Evolutionary conservation across 1,140 invertebrate genomes (phyloP), one percentile per base, ranked within the genome.

Genomic region (Drosophila willistoni): DNA sequence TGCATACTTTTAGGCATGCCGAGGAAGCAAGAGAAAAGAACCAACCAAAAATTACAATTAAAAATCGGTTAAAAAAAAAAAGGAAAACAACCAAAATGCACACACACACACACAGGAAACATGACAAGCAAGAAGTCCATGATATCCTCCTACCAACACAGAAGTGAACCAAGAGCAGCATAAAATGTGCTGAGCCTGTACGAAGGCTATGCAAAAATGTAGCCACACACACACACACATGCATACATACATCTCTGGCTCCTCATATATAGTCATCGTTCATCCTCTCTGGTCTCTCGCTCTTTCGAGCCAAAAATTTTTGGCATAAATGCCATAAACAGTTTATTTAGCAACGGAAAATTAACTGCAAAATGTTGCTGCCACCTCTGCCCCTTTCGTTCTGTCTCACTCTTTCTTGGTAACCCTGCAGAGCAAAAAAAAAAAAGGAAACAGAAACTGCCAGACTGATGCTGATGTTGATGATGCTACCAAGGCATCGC

Each of bases 261-360:
- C 51, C 76, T 64, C 73, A 71, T 64, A 71, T 76, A 76, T 76
- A 81, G 69, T 82, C 83, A 87, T 87, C 73, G 76, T 83, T 86
- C 80, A 86, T 83, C 70, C 84, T 22, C 44, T 51, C 44, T 17
- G 79, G 63, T 12, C n/a, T 41, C 36, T 22, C 42, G 36, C 25
- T 42, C 41, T 56, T 64, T 62, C 74, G 79, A 63, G 68, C 73
- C 84, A 87, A 90, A 81, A 89, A 90, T 89, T 84, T 89, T 89
- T 89, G 84, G 85, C 84, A 89, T 89, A 89, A 90, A 89, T 90
- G 85, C 85, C 85, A 89, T 89, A 89, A 89, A 89, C 84, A 89
- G 84, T 89, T 89, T 89, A 89, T 89, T 89, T 85, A 90, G 84
- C 84, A 87, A 87, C 84, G 84, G 77, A 89, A 87, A 87, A 87